Evolutionary conservation across 2,113 vertebrate species (phyloP).

Genomic region (Mus musculus): DNA sequence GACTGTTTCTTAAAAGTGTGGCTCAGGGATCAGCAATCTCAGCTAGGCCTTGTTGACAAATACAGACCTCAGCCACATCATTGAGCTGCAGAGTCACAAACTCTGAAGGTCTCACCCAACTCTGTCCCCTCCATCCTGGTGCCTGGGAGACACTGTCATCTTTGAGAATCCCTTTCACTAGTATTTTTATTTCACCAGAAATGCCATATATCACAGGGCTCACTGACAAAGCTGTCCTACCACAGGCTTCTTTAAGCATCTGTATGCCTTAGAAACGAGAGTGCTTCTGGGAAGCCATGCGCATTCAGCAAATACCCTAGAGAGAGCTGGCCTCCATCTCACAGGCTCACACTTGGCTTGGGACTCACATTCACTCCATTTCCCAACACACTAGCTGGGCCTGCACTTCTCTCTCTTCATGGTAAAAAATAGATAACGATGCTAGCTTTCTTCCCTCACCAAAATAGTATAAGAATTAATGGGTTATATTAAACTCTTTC

Average conservation of each 20-base stretch:
- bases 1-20: not conserved
- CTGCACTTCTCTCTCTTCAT: conserved; percentile 37
- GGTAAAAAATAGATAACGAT: conserved; percentile 72
- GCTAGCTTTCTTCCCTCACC: conserved; percentile 52
- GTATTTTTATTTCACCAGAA: conserved; percentile 19
- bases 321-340: not conserved
- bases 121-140: not conserved
- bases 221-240: not conserved
- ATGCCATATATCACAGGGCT: not conserved
- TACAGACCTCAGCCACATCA: not conserved
- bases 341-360: not conserved
- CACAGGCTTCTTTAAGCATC: not conserved
- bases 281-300: not conserved
- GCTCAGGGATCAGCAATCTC: not conserved
- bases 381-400: not conserved
- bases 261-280: not conserved
- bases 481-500: conserved; percentile 72
- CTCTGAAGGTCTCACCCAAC: not conserved
- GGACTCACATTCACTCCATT: not conserved
- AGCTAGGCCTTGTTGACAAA: not conserved
- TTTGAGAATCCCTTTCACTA: conserved; percentile 10
- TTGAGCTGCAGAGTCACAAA: not conserved
- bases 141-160: not conserved
- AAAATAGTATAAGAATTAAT: conserved; percentile 75
- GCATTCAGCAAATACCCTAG: not conserved